phyloP scores from a whole-genome alignment of 2,113 vertebrate genomes.

The Daboia siamensis region DNA sequence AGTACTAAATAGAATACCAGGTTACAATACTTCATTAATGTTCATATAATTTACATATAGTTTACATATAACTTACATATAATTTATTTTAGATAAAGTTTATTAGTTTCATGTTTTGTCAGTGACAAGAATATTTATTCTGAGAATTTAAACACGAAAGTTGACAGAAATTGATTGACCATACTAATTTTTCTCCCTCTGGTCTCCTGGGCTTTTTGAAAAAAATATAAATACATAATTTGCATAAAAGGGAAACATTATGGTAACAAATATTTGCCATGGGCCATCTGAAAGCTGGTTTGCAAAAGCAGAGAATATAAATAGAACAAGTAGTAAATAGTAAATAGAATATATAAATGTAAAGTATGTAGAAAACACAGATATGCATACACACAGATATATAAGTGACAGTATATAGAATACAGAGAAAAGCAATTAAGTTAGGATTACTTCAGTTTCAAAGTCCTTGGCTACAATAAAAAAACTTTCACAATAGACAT shows the following conservation, averaged over 20 bases:
- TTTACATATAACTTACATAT: too few relatives aligned
- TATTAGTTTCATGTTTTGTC: neutral
- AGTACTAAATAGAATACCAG: slow-evolving; percentile 32
- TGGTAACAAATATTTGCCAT: neutral
- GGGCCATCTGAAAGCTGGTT: neutral
- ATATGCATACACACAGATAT: neutral
- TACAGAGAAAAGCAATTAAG: neutral
- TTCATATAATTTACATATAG: too few relatives aligned
- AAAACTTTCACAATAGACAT: neutral
- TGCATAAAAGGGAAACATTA: neutral
- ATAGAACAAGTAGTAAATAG: neutral
- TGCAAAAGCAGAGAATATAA: neutral
- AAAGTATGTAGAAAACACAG: neutral
- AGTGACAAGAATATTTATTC: slow-evolving; percentile 22
- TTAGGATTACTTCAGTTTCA: neutral
- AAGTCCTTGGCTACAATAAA: neutral
- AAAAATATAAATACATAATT: neutral
- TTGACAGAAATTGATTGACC: neutral
- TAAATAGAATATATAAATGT: neutral
- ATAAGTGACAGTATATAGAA: neutral
- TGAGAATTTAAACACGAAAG: slow-evolving; percentile 7
- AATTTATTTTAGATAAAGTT: slow-evolving; percentile 32
- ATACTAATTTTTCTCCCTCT: neutral
- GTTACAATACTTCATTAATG: slow-evolving; percentile 24
- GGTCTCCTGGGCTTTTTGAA: neutral